Evolutionary conservation across 2,797 vertebrate species (phyloP), one percentile per base, ranked within the genome.

Genomic region (Argyrosomus regius): DNA sequence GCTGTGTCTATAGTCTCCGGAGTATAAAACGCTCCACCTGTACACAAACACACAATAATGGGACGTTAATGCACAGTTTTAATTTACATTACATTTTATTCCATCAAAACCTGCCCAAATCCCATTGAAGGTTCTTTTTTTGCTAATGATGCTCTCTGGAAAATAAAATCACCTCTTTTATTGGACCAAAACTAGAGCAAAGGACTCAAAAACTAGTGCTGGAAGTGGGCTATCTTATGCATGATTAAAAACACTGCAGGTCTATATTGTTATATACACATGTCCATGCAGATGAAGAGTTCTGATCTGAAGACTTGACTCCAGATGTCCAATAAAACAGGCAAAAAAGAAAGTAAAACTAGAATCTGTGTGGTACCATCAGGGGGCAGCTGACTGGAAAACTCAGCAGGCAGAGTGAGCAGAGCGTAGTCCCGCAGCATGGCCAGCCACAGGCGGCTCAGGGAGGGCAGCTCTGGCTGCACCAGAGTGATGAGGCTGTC

Each of bases 1-100:
- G 98, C 98, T 20, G 96, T 99, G 88, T 99, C 98, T 81, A 99
- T 99, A 5, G 98, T 99, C 95, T 99, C 98, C 3, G 98, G 98
- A 61, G 98, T 99, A 87, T 99, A 99, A 94, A 99, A 99, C 0
- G 98, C 97, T 86, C 98, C 98, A 77, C 98, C 98, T 99, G 83
- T 77, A 84, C 82, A 80, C 31, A 80, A 6, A 76, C 10, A 57
- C n/a, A 78, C 13, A 80, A 41, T 4, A 50, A 54, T 12, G 1
- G 4, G 8, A 35, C 8, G 8, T 39, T 45, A 45, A 45, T 45
- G 35, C 8, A 43, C 43, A 45, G 13, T 13, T 45, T 45, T 14
- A 14, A 60, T 60, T 67, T 7, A 46, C 6, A 26, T 22, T 18
- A 45, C 4, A 45, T 58, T 45, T 49, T 20, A 65, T 53, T 22